Evolutionary conservation across 2,888 invertebrate species (phyloP).

Genomic region (Beris morrisii): DNA sequence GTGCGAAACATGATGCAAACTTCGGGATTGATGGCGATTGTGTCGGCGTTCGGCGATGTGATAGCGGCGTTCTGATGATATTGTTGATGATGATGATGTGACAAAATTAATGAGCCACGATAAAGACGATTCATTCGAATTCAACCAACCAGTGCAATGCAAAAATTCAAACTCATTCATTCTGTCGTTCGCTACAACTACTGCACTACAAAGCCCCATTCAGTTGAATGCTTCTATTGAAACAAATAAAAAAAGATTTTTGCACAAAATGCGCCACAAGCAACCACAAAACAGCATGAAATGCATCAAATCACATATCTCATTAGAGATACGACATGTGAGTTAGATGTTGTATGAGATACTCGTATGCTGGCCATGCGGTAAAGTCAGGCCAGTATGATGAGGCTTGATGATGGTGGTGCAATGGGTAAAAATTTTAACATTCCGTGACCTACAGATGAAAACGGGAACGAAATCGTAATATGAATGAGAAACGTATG

Average conservation of each 20-base stretch:
- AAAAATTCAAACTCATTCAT: slow-evolving; percentile 16
- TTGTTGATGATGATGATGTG: slow-evolving; percentile 36
- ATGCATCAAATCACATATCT: slow-evolving; percentile 18
- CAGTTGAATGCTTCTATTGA: background rate
- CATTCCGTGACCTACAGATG: slow-evolving; percentile 15
- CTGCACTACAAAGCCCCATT: background rate
- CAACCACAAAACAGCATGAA: slow-evolving; percentile 8
- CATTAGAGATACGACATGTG: slow-evolving; percentile 14
- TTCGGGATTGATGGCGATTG: background rate
- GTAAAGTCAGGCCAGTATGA: no score
- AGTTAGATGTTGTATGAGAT: background rate
- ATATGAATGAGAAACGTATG: background rate
- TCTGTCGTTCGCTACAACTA: background rate
- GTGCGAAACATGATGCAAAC: slow-evolving; percentile 8
- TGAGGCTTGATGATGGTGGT: no score
- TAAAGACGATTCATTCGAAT: slow-evolving; percentile 36
- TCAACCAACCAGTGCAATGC: slow-evolving; percentile 24
- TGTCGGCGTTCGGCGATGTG: slow-evolving; percentile 9
- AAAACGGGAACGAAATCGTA: background rate
- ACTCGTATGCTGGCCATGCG: background rate
- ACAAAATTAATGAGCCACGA: slow-evolving; percentile 41
- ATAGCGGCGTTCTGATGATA: slow-evolving; percentile 3
- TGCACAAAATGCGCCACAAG: background rate
- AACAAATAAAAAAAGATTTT: background rate
- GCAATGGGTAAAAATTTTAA: slow-evolving; percentile 10